phyloP scores from a whole-genome alignment of 2,797 vertebrate genomes.

The Peromyscus attwateri region DNA sequence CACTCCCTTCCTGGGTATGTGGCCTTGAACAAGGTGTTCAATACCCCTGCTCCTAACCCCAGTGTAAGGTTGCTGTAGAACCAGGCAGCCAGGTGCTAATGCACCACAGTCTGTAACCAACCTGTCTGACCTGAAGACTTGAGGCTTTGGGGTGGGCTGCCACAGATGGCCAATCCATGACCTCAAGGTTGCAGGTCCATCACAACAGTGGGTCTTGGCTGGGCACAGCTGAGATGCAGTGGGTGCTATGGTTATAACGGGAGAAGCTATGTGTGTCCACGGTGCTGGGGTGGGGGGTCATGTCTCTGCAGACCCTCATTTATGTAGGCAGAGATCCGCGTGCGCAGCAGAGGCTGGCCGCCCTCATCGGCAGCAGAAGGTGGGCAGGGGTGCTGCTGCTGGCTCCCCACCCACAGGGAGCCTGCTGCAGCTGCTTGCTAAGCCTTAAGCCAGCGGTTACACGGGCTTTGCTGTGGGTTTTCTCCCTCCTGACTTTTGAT shows the following conservation, averaged over 20 bases:
- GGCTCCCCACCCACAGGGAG: neutral
- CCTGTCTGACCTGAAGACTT: neutral
- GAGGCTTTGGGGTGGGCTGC: neutral
- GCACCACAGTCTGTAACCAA: fast-evolving
- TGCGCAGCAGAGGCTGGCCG: fast-evolving
- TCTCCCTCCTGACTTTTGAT: slow-evolving; percentile 81
- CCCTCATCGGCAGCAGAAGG: fast-evolving
- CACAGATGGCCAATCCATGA: no score
- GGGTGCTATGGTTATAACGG: neutral
- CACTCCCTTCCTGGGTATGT: neutral
- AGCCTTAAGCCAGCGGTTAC: slow-evolving; percentile 13
- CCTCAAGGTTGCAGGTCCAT: fast-evolving
- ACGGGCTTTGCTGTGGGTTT: slow-evolving; percentile 76
- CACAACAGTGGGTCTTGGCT: fast-evolving
- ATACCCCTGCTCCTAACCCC: neutral
- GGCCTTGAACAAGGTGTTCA: neutral
- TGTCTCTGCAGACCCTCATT: neutral
- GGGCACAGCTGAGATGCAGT: no score
- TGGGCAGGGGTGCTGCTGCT: fast-evolving
- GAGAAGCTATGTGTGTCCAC: neutral
- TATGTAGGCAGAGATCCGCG: fast-evolving
- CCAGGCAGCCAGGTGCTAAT: fast-evolving
- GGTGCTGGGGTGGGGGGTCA: neutral
- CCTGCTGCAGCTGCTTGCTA: neutral
- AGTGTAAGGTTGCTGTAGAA: fast-evolving